These are phyloP conservation scores for Anser cygnoides DNA, from an alignment of 2,113 vertebrate genomes.

Conservation along the genomic window DNA sequence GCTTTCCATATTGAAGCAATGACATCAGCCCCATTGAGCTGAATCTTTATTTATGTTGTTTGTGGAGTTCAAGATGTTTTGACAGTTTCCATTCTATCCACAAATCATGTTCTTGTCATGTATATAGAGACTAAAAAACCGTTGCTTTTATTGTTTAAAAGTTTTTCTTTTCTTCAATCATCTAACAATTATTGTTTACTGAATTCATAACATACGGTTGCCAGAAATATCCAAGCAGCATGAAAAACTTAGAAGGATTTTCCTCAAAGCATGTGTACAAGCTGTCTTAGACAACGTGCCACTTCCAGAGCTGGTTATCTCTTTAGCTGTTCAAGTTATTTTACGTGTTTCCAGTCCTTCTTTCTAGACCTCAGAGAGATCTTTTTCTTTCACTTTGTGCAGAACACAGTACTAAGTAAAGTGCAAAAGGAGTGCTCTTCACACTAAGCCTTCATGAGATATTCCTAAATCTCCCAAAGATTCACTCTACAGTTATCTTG, in stretches of 20 bases:
- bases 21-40: not conserved
- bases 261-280: not conserved
- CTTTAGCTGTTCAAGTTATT: not conserved
- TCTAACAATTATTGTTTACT: not conserved
- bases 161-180: not conserved
- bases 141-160: not conserved
- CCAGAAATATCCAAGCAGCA: not conserved
- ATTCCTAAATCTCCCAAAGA: not conserved
- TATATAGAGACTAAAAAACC: not conserved
- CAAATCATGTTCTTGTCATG: not conserved
- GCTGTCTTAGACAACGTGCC: rapidly evolving
- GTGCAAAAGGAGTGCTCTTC: not conserved
- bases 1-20: not conserved
- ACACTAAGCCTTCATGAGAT: not conserved
- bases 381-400: not conserved
- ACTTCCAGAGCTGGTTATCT: not conserved
- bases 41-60: not conserved
- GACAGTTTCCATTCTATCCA: not conserved
- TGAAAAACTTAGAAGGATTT: not conserved
- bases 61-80: not conserved
- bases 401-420: not conserved
- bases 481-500: not conserved
- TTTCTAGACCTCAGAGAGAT: not conserved
- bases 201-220: not conserved
- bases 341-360: not conserved